Percentiles rank a stretch among this genome's conserved stretches.
phyloP scores from a whole-genome alignment of 2,797 vertebrate genomes.

The Bradypodion pumilum region DNA sequence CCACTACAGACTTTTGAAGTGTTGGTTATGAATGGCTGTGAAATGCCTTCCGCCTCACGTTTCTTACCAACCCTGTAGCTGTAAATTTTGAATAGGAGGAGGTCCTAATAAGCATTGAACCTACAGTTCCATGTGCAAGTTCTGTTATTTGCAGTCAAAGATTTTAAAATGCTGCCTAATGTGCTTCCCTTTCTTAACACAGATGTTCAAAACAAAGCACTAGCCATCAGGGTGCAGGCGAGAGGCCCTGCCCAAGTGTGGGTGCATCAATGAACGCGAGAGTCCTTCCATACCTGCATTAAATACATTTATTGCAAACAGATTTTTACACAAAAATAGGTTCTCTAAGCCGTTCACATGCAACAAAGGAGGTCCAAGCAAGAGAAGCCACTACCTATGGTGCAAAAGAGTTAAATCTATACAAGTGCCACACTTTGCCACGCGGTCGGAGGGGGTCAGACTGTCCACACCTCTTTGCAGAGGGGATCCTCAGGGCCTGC shows the following conservation, averaged over 20 bases:
- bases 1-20: too few species aligned
- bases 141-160: too few species aligned
- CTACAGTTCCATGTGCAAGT: too few species aligned
- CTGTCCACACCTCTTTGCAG: neutral
- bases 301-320: constrained; percentile 78
- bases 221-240: neutral
- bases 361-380: constrained; percentile 58
- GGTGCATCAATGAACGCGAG: constrained; percentile 1
- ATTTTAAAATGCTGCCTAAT: too few species aligned
- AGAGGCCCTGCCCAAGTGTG: too few species aligned
- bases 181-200: neutral
- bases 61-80: neutral
- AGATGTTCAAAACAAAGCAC: too few species aligned
- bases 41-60: neutral
- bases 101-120: too few species aligned
- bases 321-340: constrained; percentile 81
- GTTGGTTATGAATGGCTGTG: too few species aligned
- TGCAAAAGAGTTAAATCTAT: constrained; percentile 3
- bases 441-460: constrained; percentile 8
- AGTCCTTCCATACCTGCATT: constrained; percentile 53
- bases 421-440: too few species aligned
- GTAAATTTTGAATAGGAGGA: neutral
- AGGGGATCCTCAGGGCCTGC: constrained; percentile 29
- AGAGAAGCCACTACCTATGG: constrained; percentile 54
- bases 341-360: constrained; percentile 81